Conservation (phyloP, 1,140 invertebrate species). For the Varroa destructor region DNA sequence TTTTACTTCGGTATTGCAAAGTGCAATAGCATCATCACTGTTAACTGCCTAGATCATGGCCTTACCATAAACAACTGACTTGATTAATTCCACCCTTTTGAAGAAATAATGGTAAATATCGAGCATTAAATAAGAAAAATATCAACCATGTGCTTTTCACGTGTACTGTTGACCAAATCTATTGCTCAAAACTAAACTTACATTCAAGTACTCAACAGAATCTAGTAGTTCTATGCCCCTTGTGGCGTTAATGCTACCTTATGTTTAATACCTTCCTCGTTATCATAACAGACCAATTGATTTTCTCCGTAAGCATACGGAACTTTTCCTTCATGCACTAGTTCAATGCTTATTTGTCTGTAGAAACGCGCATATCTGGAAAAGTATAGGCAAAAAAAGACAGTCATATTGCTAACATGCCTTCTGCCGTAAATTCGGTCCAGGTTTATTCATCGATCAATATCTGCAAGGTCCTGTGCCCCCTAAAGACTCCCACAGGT, state of each 20-base stretch:
- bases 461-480: no score
- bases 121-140: no score
- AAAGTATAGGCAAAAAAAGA: neutral
- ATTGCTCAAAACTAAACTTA: no score
- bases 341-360: constrained; percentile 48
- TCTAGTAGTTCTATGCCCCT: no score
- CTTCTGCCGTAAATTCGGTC: no score
- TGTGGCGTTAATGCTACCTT: constrained; percentile 43
- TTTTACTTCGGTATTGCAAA: constrained; percentile 42
- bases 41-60: constrained; percentile 37
- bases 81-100: constrained; percentile 34
- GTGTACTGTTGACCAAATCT: no score
- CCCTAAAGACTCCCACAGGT: no score
- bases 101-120: no score
- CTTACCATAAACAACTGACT: constrained; percentile 32
- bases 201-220: no score
- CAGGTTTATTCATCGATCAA: no score
- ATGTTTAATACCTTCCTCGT: constrained; percentile 54
- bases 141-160: no score
- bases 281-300: constrained; percentile 72
- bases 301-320: constrained; percentile 57
- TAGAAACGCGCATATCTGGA: constrained; percentile 54
- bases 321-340: constrained; percentile 49
- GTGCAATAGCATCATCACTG: constrained; percentile 39
- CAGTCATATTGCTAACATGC: no score